These are phyloP conservation scores for Montifringilla adamsi DNA, from an alignment of 2,113 vertebrate species.

Conservation along the genomic window DNA sequence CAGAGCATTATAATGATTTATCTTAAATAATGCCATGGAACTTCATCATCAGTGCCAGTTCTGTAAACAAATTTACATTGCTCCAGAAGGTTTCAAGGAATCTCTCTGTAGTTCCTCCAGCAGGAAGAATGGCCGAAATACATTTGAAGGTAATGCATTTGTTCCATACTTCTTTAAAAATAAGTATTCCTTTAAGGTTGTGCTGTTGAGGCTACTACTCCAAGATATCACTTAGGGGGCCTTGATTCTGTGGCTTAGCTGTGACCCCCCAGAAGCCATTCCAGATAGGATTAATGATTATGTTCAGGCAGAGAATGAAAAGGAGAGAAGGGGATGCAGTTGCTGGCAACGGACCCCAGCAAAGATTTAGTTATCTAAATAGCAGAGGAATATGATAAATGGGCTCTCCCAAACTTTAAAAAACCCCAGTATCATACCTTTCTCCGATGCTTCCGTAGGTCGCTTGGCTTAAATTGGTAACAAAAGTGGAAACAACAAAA, in stretches of 20 bases:
- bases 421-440: conserved; percentile 79
- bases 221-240: neutral
- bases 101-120: neutral
- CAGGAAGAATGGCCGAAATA: neutral
- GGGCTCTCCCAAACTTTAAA: neutral
- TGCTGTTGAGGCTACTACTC: neutral
- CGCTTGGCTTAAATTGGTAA: conserved; percentile 84
- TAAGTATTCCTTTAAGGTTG: neutral
- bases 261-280: neutral
- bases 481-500: conserved; percentile 40
- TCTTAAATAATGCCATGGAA: neutral
- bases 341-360: neutral
- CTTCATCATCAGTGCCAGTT: neutral
- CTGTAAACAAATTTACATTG: neutral
- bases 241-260: neutral
- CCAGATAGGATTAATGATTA: neutral
- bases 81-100: neutral
- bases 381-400: neutral
- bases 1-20: neutral
- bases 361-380: neutral
- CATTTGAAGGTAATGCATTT: neutral
- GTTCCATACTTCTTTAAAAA: neutral
- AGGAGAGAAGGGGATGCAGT: neutral
- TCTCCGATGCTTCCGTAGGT: conserved; percentile 96
- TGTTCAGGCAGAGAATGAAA: neutral